Evolutionary conservation across 2,113 vertebrate genomes (phyloP).

Genomic region (Guaruba guarouba): DNA sequence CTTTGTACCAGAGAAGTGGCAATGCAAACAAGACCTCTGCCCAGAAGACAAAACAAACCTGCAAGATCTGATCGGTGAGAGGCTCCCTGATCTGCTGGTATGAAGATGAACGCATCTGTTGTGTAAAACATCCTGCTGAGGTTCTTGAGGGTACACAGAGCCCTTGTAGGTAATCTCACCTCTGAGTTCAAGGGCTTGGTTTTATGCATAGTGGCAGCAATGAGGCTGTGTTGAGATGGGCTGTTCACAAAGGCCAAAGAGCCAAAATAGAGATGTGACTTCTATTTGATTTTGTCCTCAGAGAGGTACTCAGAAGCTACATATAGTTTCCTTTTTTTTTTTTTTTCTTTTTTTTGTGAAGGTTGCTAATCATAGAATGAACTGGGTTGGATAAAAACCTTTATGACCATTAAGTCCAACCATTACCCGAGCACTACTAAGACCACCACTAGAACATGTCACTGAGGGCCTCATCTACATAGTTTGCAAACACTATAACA

Average conservation of each 20-base stretch:
- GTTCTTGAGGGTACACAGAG: neutral
- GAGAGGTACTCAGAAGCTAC: neutral
- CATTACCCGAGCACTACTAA: neutral
- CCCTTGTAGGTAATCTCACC: neutral
- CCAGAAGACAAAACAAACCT: conserved; percentile 91
- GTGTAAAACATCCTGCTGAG: neutral
- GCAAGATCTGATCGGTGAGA: conserved; percentile 80
- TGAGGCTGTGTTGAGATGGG: neutral
- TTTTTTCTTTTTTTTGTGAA: neutral
- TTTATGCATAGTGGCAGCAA: neutral
- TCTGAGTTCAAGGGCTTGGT: neutral
- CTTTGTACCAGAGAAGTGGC: conserved; percentile 96
- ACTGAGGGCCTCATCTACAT: neutral
- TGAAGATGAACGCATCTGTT: conserved; percentile 24
- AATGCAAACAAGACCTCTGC: conserved; percentile 84
- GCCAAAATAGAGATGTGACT: neutral
- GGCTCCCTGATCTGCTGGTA: conserved; percentile 87
- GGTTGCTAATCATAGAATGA: neutral
- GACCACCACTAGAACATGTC: neutral
- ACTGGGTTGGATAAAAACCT: neutral
- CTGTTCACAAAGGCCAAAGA: neutral
- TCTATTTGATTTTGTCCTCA: neutral
- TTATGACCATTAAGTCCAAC: neutral
- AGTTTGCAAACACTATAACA: neutral
- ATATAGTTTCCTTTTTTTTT: fast-evolving